A percentile compares a stretch with the other conserved stretches of the same genome.
Evolutionary conservation across 2,113 vertebrate species (phyloP).

Genomic region (Oostethus manadensis): DNA sequence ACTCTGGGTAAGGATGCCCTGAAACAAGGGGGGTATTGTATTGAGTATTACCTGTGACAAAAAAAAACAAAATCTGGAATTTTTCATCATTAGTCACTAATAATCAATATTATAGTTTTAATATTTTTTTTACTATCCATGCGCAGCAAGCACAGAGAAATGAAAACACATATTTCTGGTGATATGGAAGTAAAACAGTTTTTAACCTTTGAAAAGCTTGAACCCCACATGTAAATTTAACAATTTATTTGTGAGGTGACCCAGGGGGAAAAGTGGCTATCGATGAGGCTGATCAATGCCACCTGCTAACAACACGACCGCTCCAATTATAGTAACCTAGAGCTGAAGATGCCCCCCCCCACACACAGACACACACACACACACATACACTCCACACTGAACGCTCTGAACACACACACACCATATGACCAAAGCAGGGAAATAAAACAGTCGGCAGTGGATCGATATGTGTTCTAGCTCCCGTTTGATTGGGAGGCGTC

Average conservation of each 20-base stretch:
- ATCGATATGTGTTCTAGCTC: conserved; percentile 45
- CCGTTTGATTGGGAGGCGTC: conserved; percentile 32
- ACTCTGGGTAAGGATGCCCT: conserved; percentile 50
- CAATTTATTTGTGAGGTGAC: conserved; percentile 60
- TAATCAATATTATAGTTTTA: conserved; percentile 3
- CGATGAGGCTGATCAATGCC: conserved; percentile 66
- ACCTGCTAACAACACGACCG: conserved; percentile 65
- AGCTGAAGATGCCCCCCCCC: conserved; percentile 13
- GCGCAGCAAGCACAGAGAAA: conserved; percentile 18
- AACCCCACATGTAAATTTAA: conserved; percentile 71
- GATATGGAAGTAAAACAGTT: conserved; percentile 34
- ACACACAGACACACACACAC: background rate
- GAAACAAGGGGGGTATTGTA: conserved; percentile 35
- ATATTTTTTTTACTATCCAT: background rate
- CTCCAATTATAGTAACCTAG: conserved; percentile 64
- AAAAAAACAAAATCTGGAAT: conserved; percentile 16
- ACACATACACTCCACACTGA: conserved; percentile 7
- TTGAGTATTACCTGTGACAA: conserved; percentile 23
- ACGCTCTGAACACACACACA: conserved; percentile 23
- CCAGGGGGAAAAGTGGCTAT: conserved; percentile 63
- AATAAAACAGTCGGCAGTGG: conserved; percentile 30
- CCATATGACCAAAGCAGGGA: conserved; percentile 6
- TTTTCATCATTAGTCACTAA: conserved; percentile 16
- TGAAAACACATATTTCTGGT: conserved; percentile 5
- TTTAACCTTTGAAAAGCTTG: conserved; percentile 62